Evolutionary conservation across 1,140 invertebrate species (phyloP), one percentile per base, ranked within the genome.

Genomic region (Meloidogyne exigua): DNA sequence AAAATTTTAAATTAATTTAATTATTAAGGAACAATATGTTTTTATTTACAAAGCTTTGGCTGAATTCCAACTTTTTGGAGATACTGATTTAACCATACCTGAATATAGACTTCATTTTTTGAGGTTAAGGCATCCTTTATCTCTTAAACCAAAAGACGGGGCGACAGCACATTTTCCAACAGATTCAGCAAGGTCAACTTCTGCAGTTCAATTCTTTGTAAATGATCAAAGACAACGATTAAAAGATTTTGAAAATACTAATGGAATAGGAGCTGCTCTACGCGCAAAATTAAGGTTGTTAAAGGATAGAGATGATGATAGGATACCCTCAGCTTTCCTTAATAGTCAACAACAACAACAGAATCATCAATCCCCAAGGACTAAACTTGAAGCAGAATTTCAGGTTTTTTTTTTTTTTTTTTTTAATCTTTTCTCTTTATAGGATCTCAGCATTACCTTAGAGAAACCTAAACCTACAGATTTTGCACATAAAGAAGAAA

Each of bases 31-130:
- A 91, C 95, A 98, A 90, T 98, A 97, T 88, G 93, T 97, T 79
- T 98, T 98, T 89, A 92, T 98, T 76, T 97, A 98, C 88, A 92
- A 94, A 68, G 93, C 95, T 66, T 88, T 98, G 21, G 92, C 97
- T 88, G 95, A 98, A 88, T 93, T 93, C 88, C 92, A 93, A 13
- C 92, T 95, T 79, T 96, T 95, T 89, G 94, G 94, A 3, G 93
- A 95, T 88, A 97, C 95, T 0, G 94, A 96, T 89, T 91, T 95
- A 73, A 89, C 90, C 44, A 91, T 92, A 0, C 89, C 90, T 11
- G 90, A 92, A 74, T 90, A 95, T 64, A 92, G 92, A 88, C 84
- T 89, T 68, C 87, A 88, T 75, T 88, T 84, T 68, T 63, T 76
- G 81, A 91, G 91, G 78, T 87, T 95, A 42, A 91, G 92, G 26